phyloP scores from a whole-genome alignment of 2,888 invertebrate genomes.

The Anorthoa munda region DNA sequence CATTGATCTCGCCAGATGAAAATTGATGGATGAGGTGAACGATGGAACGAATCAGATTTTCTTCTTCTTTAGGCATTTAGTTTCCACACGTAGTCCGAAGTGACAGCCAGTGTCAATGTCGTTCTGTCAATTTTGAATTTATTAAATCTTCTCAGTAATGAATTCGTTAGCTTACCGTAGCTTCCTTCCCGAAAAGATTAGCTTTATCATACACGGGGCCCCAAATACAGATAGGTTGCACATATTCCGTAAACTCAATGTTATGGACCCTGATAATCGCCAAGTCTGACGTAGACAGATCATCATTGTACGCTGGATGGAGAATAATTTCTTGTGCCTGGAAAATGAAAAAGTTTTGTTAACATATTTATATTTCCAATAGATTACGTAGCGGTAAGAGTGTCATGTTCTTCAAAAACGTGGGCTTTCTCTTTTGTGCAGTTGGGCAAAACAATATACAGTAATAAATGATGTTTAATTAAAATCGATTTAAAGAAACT shows the following conservation, averaged over 20 bases:
- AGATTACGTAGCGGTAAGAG: neutral
- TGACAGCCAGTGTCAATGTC: too few species aligned
- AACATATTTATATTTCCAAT: neutral
- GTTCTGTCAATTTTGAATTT: neutral
- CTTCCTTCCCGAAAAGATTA: constrained; percentile 78
- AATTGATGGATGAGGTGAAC: too few species aligned
- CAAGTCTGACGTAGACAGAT: constrained; percentile 81
- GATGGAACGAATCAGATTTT: too few species aligned
- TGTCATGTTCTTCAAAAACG: neutral
- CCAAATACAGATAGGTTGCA: constrained; percentile 87
- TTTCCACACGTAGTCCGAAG: too few species aligned
- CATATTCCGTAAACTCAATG: constrained; percentile 81
- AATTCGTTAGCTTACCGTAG: constrained; percentile 74
- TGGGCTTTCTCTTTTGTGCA: neutral
- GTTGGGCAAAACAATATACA: neutral
- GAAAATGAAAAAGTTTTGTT: neutral
- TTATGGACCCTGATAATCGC: constrained; percentile 82
- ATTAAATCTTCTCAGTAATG: neutral
- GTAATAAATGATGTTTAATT: neutral
- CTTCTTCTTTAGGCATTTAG: too few species aligned
- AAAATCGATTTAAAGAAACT: neutral
- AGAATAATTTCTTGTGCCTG: constrained; percentile 81
- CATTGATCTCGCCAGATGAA: too few species aligned
- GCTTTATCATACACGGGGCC: constrained; percentile 85
- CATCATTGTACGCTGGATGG: constrained; percentile 80